phyloP scores from a whole-genome alignment of 1,140 invertebrate genomes.

The Euwallacea fornicatus region DNA sequence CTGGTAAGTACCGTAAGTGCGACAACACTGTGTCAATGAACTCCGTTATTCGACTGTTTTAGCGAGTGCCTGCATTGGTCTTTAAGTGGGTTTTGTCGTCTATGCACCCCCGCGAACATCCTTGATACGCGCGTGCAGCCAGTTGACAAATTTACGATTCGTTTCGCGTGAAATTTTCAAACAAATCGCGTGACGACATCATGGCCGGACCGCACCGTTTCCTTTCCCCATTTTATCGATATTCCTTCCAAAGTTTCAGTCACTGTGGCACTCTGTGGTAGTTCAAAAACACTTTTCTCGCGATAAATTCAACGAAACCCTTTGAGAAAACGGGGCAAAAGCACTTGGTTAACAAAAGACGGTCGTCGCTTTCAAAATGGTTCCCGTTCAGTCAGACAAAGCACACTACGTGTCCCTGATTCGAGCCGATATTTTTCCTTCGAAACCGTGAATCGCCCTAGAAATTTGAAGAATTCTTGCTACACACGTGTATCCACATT shows the following conservation, averaged over 20 bases:
- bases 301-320: neutral
- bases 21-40: slow-evolving; percentile 55
- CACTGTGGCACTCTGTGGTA: too few relatives aligned
- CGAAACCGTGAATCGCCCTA: slow-evolving; percentile 21
- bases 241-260: too few relatives aligned
- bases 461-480: slow-evolving; percentile 19
- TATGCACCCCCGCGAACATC: slow-evolving; percentile 56
- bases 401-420: slow-evolving; percentile 41
- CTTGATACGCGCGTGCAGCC: slow-evolving; percentile 17
- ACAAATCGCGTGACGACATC: slow-evolving; percentile 43
- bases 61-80: slow-evolving; percentile 22
- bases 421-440: slow-evolving; percentile 27
- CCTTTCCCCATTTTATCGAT: slow-evolving; percentile 2
- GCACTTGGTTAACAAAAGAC: slow-evolving; percentile 26
- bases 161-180: slow-evolving; percentile 27
- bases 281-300: neutral
- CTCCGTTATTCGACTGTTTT: slow-evolving; percentile 43
- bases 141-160: slow-evolving; percentile 13
- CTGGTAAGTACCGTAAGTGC: slow-evolving; percentile 70
- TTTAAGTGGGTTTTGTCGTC: slow-evolving; percentile 41
- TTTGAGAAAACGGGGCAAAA: neutral
- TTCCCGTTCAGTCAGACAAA: slow-evolving; percentile 59
- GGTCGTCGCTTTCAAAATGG: slow-evolving; percentile 59
- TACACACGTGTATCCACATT: slow-evolving; percentile 32
- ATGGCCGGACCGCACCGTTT: slow-evolving; percentile 43